Evolutionary conservation across 1,140 invertebrate species (phyloP).

Genomic region (Orussus abietinus): DNA sequence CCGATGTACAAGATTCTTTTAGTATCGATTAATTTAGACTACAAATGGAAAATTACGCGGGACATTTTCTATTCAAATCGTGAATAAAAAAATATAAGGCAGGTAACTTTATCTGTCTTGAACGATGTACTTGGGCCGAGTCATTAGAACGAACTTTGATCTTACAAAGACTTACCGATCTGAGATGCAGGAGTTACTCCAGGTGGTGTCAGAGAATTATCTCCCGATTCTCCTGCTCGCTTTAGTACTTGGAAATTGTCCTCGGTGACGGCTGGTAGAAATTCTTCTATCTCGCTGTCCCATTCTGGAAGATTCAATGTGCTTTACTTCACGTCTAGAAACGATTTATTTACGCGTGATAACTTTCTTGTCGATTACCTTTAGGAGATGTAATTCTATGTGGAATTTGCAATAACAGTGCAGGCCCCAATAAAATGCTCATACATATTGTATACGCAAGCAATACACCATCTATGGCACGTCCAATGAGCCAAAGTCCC

Average conservation of each 20-base stretch:
- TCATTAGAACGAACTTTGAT: too few relatives aligned
- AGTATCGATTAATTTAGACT: too few relatives aligned
- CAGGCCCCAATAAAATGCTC: constrained; percentile 38
- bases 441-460: constrained; percentile 40
- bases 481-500: constrained; percentile 38
- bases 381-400: constrained; percentile 24
- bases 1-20: too few relatives aligned
- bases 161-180: constrained; percentile 31
- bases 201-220: constrained; percentile 43
- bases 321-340: too few relatives aligned
- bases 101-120: too few relatives aligned
- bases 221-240: constrained; percentile 43
- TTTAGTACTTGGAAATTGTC: constrained; percentile 47
- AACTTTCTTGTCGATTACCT: constrained; percentile 20
- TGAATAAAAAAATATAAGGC: too few relatives aligned
- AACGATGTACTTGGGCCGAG: not conserved
- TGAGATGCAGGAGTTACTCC: constrained; percentile 30
- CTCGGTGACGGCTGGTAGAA: constrained; percentile 47
- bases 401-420: constrained; percentile 34
- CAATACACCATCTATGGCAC: constrained; percentile 32
- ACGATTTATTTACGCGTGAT: not conserved
- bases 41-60: too few relatives aligned
- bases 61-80: too few relatives aligned
- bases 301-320: constrained; percentile 31
- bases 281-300: constrained; percentile 50